Evolutionary conservation across 2,797 vertebrate genomes (phyloP).

Genomic region (Buceros bicornis): DNA sequence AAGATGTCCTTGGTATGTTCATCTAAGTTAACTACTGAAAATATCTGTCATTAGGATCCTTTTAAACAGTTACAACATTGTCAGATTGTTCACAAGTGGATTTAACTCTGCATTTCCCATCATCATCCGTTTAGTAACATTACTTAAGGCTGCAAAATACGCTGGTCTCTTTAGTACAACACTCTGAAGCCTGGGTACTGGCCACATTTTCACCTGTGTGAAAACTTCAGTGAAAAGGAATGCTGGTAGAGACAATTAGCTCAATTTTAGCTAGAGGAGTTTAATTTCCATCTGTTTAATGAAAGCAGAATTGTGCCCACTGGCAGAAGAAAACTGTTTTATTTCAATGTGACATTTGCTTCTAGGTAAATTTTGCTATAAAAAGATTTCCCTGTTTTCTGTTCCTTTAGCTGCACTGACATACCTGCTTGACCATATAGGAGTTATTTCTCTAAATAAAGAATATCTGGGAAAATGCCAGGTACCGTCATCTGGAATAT

Average conservation of each 20-base stretch:
- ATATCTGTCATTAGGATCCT: conserved; percentile 54
- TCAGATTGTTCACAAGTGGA: conserved; percentile 51
- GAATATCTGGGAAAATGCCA: neutral
- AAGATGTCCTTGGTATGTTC: conserved; percentile 53
- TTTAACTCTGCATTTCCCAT: conserved; percentile 25
- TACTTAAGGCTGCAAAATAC: conserved; percentile 48
- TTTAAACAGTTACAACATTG: conserved; percentile 40
- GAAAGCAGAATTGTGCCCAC: neutral
- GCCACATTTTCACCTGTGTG: neutral
- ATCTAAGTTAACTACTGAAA: conserved; percentile 68
- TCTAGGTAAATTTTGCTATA: neutral
- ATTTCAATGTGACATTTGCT: neutral
- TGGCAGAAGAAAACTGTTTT: neutral
- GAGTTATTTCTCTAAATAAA: neutral
- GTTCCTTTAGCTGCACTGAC: neutral
- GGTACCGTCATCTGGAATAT: neutral
- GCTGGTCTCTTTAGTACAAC: conserved; percentile 35
- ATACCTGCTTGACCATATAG: neutral
- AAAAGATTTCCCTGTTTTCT: neutral
- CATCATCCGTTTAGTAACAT: conserved; percentile 47
- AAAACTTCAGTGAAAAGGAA: neutral
- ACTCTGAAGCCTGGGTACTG: neutral
- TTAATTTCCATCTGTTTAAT: neutral
- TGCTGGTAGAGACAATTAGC: neutral
- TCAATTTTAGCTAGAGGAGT: neutral